phyloP scores from a whole-genome alignment of 2,888 invertebrate genomes.

The Ectropis crepuscularia region DNA sequence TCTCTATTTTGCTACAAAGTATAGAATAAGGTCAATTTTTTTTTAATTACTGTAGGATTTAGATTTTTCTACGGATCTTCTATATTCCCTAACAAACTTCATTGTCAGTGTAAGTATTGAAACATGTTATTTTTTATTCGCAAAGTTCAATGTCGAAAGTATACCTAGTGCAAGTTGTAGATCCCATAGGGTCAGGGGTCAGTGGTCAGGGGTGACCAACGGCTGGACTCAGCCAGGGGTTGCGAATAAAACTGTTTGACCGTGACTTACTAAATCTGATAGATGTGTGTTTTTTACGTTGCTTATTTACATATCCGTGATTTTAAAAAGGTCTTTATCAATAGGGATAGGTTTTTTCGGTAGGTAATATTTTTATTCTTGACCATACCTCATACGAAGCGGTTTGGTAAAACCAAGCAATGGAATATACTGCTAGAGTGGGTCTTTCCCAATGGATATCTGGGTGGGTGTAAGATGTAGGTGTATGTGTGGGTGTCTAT shows the following conservation, averaged over 20 bases:
- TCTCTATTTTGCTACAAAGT: no score
- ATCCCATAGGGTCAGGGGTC: conserved; percentile 74
- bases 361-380: background rate
- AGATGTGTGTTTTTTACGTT: conserved; percentile 11
- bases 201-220: conserved; percentile 80
- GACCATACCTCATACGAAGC: no score
- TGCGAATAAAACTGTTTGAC: conserved; percentile 69
- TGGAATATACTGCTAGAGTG: no score
- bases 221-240: conserved; percentile 65
- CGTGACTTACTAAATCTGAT: conserved; percentile 43
- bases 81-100: no score
- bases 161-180: conserved; percentile 56
- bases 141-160: conserved; percentile 67
- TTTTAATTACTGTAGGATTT: no score
- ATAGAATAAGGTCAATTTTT: no score
- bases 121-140: conserved; percentile 40
- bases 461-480: no score
- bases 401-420: no score
- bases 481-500: no score
- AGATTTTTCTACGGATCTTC: no score
- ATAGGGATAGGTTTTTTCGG: background rate
- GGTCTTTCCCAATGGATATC: no score
- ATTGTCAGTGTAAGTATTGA: conserved; percentile 4
- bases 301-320: background rate
- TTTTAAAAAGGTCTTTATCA: background rate